Base-by-base conservation (phyloP, 2,888 invertebrate genomes). In the Aporophyla nigra region DNA sequence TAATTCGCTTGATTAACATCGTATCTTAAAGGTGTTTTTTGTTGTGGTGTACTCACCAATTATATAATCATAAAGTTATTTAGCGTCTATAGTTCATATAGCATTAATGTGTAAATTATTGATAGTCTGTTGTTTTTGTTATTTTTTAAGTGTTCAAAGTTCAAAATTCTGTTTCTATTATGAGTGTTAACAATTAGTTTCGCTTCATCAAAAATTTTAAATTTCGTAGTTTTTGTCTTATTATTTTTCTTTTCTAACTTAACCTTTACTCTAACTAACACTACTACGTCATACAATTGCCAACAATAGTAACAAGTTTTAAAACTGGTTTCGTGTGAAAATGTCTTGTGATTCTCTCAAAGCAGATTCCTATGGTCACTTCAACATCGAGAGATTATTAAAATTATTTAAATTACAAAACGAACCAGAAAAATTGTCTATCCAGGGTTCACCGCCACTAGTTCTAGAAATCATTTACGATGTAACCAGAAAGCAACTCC, bases 281-380 rank as follows among this genome's bases (percentile, higher is more conserved):
- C 33, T 33, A 0, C 19, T 63, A 65, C 67, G 80, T 73, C 59
- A 63, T 27, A 27, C 2, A 43, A 43, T 27, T 73, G 56, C 43
- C 27, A 80, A 84, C 74, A 84, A 84, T 84, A 61, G 61, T 21
- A 82, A 84, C 85, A 49, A 66, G 76, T 84, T 71, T 56, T 24
- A 14, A 59, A 74, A 83, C 76, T 19, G 33, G 81, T 71, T 81
- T 43, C 19, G 46, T 84, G 58, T 65, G 74, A 83, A 79, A 49
- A 53, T 56, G 12, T 58, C 12, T 54, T 56, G 40, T 12, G 27
- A 51, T 51, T 74, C 10, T 54, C 51, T 33, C 67, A 14, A 59
- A 27, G 27, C 9, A 12, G 14, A 58, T 62, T 69, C 21, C 54
- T 66, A 21, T 62, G 49, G 14, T 7, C 5, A 27, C 14, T 21